phyloP scores from a whole-genome alignment of 2,113 vertebrate genomes.

The Lutjanus erythropterus region DNA sequence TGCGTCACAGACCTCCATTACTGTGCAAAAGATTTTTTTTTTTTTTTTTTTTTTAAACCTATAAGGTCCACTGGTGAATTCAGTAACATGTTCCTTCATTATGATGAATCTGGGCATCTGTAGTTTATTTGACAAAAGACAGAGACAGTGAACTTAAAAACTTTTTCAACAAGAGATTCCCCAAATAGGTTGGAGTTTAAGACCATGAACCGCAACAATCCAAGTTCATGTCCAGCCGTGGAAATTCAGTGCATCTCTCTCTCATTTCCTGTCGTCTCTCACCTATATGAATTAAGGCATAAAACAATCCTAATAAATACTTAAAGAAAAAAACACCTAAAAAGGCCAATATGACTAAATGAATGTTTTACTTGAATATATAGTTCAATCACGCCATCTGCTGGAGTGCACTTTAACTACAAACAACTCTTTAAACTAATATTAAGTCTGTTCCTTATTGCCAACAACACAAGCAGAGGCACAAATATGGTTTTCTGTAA shows the following conservation, averaged over 20 bases:
- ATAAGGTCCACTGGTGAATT: too few species aligned
- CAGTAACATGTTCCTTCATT: background rate
- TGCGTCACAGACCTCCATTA: background rate
- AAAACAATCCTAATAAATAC: too few species aligned
- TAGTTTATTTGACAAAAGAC: background rate
- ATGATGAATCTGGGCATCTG: background rate
- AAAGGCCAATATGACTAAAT: background rate
- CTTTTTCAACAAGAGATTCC: background rate
- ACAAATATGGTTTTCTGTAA: background rate
- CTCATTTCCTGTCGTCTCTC: too few species aligned
- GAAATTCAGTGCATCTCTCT: too few species aligned
- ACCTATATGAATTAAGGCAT: background rate
- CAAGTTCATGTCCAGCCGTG: too few species aligned
- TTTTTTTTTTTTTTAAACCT: too few species aligned
- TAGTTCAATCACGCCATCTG: constrained; percentile 13
- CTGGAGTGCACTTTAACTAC: background rate
- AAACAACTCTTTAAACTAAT: background rate
- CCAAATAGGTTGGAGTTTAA: background rate
- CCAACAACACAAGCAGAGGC: too few species aligned
- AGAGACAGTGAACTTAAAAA: too few species aligned
- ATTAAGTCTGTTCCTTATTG: too few species aligned
- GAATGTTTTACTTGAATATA: background rate
- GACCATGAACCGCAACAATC: background rate
- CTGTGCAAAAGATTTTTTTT: too few species aligned
- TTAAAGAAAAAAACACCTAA: background rate